Base-by-base conservation (phyloP, 1,140 invertebrate species). In the Scaptomyza graminum region DNA sequence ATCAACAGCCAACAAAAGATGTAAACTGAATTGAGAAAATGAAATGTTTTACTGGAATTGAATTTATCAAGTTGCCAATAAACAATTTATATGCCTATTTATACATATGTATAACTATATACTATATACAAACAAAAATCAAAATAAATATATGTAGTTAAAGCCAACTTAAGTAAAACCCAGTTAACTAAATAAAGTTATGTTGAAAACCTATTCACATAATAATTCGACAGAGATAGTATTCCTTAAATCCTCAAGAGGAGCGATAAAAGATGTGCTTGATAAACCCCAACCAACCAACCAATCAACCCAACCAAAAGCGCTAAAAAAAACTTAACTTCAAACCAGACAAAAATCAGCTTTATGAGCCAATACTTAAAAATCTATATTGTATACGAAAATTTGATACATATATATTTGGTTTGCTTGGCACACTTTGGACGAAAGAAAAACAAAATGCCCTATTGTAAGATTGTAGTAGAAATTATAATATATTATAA, bases 381-480 rank as follows among this genome's bases (percentile, higher is more conserved):
- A 47, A 18, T 12, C 5, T 39, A 8, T 13, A 31, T 28, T 50
- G 22, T 50, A 9, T 59, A 18, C 11, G n/a, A 41, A 51, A 31
- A 28, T 51, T 28, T 11, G n/a, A n/a, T 13, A 31, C 16, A 13
- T 6, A 44, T 22, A 22, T 22, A 22, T 22, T 22, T 22, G 18
- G 18, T 18, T 18, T 57, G 3, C 6, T 5, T 49, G 1, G n/a
- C n/a, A 3, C 22, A 22, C 18, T 22, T 22, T 22, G 18, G 18
- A 22, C 18, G 18, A 6, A 34, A 37, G n/a, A 41, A 37, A 41
- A 41, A 1, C n/a, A 31, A 44, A 43, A 46, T 54, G 57, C 66
- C 59, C 47, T 54, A 69, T 15, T 60, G 62, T 60, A 66, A 66
- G 68, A 65, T 65, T n/a, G 37, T 41, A n/a, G 12, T n/a, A 41